Evolutionary conservation across 2,888 invertebrate species (phyloP).

Genomic region (Ditylenchus weischeri): DNA sequence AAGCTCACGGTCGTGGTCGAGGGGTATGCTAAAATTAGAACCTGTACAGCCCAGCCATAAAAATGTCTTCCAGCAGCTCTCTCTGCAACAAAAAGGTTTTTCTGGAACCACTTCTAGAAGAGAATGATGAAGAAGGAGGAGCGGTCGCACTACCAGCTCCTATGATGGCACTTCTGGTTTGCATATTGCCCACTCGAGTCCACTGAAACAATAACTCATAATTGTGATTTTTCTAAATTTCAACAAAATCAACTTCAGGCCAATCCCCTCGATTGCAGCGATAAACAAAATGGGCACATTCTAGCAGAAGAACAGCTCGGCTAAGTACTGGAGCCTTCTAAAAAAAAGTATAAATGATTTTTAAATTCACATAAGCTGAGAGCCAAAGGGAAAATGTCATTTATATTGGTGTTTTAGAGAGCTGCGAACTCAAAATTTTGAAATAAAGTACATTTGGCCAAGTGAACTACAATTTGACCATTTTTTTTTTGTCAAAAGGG

Average conservation of each 20-base stretch:
- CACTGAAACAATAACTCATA: constrained; percentile 63
- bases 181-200: constrained; percentile 41
- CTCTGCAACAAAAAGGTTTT: constrained; percentile 72
- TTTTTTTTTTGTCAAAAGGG: too few relatives aligned
- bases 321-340: constrained; percentile 90
- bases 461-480: too few relatives aligned
- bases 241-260: constrained; percentile 68
- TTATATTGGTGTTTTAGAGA: too few relatives aligned
- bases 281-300: constrained; percentile 93
- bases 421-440: too few relatives aligned
- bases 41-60: constrained; percentile 86
- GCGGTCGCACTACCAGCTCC: background rate
- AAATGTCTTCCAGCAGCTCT: constrained; percentile 91
- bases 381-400: too few relatives aligned
- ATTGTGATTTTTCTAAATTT: too few relatives aligned
- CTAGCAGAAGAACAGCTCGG: constrained; percentile 83
- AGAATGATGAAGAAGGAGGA: constrained; percentile 59
- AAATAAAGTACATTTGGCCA: too few relatives aligned
- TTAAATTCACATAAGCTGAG: too few relatives aligned
- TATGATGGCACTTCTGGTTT: constrained; percentile 13
- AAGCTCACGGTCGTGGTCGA: too few relatives aligned
- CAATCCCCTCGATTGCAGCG: constrained; percentile 96
- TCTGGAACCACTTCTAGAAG: constrained; percentile 40
- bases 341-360: constrained; percentile 60
- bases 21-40: background rate